A percentile compares a stretch with the other conserved stretches of the same genome.
These are phyloP conservation scores for Diaprepes abbreviatus DNA, from an alignment of 2,888 invertebrate genomes.

Conservation along the genomic window DNA sequence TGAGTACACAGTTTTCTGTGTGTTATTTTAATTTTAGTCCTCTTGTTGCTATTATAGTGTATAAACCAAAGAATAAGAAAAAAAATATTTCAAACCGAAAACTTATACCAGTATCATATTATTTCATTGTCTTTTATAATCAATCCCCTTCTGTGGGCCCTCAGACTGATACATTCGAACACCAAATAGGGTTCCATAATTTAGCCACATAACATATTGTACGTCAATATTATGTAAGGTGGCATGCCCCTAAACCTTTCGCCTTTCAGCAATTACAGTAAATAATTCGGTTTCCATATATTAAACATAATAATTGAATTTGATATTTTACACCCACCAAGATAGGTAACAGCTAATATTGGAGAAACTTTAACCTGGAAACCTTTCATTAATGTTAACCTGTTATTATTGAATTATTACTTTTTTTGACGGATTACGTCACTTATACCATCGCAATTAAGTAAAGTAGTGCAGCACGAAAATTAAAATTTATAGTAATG, in stretches of 20 bases:
- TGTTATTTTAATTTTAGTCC: no score
- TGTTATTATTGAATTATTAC: background rate
- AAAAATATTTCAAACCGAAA: no score
- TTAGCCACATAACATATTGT: background rate
- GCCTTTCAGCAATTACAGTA: background rate
- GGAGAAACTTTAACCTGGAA: slow-evolving; percentile 12
- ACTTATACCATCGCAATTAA: slow-evolving; percentile 11
- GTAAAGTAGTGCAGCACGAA: background rate
- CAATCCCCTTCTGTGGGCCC: no score
- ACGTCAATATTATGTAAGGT: background rate
- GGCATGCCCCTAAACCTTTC: background rate
- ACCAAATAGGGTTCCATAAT: background rate
- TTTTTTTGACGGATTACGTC: background rate
- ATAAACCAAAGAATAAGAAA: no score
- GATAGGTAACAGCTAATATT: background rate
- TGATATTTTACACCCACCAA: slow-evolving; percentile 8
- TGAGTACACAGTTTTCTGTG: no score
- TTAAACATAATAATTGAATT: background rate
- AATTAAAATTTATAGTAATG: background rate
- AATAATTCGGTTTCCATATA: background rate
- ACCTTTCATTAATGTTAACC: slow-evolving; percentile 1
- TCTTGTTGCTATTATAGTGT: no score
- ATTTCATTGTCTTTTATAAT: no score
- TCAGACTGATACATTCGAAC: no score
- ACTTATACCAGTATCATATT: no score